Base-by-base conservation (phyloP, 2,888 invertebrate species). In the Lysandra coridon region DNA sequence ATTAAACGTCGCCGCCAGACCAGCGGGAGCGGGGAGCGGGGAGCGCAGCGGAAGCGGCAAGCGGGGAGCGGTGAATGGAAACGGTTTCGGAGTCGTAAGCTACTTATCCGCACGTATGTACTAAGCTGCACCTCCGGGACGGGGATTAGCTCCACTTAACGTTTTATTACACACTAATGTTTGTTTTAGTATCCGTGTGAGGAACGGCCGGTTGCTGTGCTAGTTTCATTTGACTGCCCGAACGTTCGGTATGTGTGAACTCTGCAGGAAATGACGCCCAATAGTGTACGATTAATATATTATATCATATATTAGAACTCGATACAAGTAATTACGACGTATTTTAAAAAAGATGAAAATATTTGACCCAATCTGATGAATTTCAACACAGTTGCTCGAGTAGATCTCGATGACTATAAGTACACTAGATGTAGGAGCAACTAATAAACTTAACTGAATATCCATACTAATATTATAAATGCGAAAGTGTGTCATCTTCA, bases 31-130 rank as follows among this genome's bases (percentile, higher is more conserved):
- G 17, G 14, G 14, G 30, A 69, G 33, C 14, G 14, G 14, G 33
- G 12, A 64, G 30, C 1, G 64, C 4, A 64, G 64, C 30, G 64
- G 64, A 10, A 64, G 62, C 62, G 62, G 62, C 3, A n/a, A 30
- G 64, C 30, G 49, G 49, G 49, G 62, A 62, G 23, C 14, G 1
- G 69, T 37, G 33, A 37, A 37, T 17, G 6, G 14, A 37, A 14
- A 33, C 69, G 69, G 5, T 69, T 69, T 69, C 62, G 12, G 69
- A 37, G 14, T 69, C 33, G 33, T 69, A 69, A 69, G 69, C 69
- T 69, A 17, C 69, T 33, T 69, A 69, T 12, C 33, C 33, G 5
- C 30, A 12, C 69, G 33, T 69, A 37, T 17, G 69, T 33, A 14
- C 4, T 33, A 17, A 17, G 69, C 12, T 69, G 33, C 4, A 69